Evolutionary conservation across 2,888 invertebrate species (phyloP).

Genomic region (Leptinotarsa juncta): DNA sequence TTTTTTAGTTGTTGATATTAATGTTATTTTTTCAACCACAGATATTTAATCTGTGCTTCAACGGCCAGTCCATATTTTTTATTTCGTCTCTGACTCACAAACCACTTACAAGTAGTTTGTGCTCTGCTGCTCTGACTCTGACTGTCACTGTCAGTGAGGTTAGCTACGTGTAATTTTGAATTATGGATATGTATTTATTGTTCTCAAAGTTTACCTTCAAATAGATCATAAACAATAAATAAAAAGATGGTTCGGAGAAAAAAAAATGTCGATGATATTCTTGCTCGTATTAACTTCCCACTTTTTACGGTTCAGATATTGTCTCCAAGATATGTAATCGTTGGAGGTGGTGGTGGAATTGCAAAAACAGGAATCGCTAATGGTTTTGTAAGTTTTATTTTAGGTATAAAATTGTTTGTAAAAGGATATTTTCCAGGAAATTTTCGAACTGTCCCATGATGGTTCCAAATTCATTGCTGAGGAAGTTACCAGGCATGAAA

Average conservation of each 20-base stretch:
- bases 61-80: too few species aligned
- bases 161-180: conserved; percentile 12
- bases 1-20: too few species aligned
- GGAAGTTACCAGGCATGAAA: conserved; percentile 90
- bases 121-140: neutral
- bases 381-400: conserved; percentile 84
- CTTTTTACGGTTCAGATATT: conserved; percentile 91
- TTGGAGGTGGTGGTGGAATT: conserved; percentile 97
- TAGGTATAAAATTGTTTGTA: neutral
- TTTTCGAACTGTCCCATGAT: conserved; percentile 90
- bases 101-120: too few species aligned
- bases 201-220: neutral
- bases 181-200: neutral
- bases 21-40: too few species aligned
- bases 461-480: conserved; percentile 86
- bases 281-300: conserved; percentile 93
- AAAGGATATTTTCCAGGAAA: conserved; percentile 75
- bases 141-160: conserved; percentile 9
- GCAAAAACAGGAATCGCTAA: conserved; percentile 97
- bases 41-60: too few species aligned
- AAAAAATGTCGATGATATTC: conserved; percentile 75
- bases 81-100: too few species aligned
- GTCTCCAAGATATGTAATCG: conserved; percentile 91
- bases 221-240: conserved; percentile 1
- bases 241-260: conserved; percentile 71